Base-by-base conservation (phyloP, 2,888 invertebrate genomes). In the Boloria selene region DNA sequence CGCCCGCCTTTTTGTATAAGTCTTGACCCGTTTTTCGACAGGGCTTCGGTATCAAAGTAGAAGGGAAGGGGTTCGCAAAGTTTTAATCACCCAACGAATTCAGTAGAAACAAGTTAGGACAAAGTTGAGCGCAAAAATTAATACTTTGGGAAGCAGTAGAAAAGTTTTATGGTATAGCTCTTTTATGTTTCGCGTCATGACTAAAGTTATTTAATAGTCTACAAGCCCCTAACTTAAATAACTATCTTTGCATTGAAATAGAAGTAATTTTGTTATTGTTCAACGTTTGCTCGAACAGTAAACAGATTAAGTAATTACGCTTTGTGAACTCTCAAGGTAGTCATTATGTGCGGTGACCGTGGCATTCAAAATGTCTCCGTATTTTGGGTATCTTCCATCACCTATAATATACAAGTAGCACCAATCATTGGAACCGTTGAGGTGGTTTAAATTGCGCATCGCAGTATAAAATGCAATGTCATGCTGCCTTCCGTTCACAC, bases 21-120 rank as follows among this genome's bases (percentile, higher is more conserved):
- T 61, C 62, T 70, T 72, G 70, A 72, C 71, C 71, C 47, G 67
- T 61, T 65, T 55, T 71, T 61, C 60, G 61, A 60, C 58, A 45
- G 62, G 63, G 67, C 58, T 59, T 67, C 62, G 52, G 51, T 67
- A 59, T 62, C 62, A 62, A 62, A 62, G 58, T 62, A 22, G 31
- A 50, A 54, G 54, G 55, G 55, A 62, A 62, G 66, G 66, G 58
- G 56, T 62, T 52, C 49, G 51, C 60, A 54, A 63, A 62, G 62
- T 67, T 67, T 64, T 64, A 67, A 67, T 67, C 67, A 55, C 52
- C 52, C 49, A 51, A 67, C 55, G 56, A 62, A 66, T 58, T 60
- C 52, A 50, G 54, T 60, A 44, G 67, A 63, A 63, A 67, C 66
- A 62, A 66, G 66, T 67, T 67, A 26, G 63, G 22, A 31, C 42